A percentile compares a stretch with the other conserved stretches of the same genome.
These are phyloP conservation scores for Polymixis flavicincta DNA, from an alignment of 2,888 invertebrate species.

Conservation along the genomic window DNA sequence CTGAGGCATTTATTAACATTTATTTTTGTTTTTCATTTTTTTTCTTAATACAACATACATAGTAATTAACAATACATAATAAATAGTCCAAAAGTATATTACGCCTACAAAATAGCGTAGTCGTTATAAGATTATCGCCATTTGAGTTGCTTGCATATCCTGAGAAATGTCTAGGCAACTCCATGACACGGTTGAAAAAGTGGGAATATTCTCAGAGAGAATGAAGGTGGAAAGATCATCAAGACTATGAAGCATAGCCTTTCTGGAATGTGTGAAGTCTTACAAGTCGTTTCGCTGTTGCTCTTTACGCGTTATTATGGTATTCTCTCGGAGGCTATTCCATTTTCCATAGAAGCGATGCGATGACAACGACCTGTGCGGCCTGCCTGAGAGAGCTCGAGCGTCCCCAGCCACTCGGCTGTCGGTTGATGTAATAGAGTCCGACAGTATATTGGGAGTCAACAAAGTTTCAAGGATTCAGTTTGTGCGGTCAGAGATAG, in stretches of 20 bases:
- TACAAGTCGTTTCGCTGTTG: conserved; percentile 19
- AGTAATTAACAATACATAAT: conserved; percentile 91
- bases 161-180: conserved; percentile 86
- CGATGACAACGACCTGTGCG: conserved; percentile 54
- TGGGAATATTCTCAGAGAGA: conserved; percentile 83
- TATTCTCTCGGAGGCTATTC: conserved; percentile 72
- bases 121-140: conserved; percentile 90
- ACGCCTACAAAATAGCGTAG: conserved; percentile 91
- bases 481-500: conserved; percentile 82
- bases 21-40: conserved; percentile 89
- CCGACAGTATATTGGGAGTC: conserved; percentile 58
- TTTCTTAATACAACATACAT: conserved; percentile 91
- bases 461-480: conserved; percentile 74
- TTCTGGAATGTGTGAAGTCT: conserved; percentile 41
- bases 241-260: conserved; percentile 53
- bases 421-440: conserved; percentile 37
- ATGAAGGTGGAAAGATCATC: conserved; percentile 55
- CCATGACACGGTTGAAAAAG: conserved; percentile 83
- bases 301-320: conserved; percentile 16
- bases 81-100: conserved; percentile 91
- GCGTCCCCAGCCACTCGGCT: conserved; percentile 38
- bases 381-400: conserved; percentile 52
- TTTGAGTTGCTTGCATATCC: conserved; percentile 86
- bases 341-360: conserved; percentile 72
- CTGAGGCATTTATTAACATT: conserved; percentile 91